Conservation (phyloP, 2,113 vertebrate species). For the Empidonax traillii region DNA sequence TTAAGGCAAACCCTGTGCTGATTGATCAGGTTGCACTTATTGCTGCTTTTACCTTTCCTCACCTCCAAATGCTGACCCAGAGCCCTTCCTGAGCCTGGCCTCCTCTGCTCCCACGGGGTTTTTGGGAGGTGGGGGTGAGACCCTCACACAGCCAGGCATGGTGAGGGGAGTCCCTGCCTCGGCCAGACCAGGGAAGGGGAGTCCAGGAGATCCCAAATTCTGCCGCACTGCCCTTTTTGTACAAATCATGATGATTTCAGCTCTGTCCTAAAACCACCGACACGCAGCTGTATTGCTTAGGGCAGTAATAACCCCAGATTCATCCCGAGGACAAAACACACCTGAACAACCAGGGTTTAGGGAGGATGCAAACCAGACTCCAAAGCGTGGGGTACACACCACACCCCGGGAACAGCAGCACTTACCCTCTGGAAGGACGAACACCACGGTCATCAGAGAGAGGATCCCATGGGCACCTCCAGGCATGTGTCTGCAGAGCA, state of each 20-base stretch:
- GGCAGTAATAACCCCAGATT: background rate
- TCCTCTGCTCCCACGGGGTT: accelerated
- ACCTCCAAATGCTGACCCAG: accelerated
- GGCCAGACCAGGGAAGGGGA: background rate
- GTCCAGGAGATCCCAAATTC: background rate
- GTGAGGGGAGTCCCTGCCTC: accelerated
- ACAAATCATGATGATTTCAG: accelerated
- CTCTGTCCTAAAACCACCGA: background rate
- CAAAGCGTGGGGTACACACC: accelerated
- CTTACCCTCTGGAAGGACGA: slow-evolving; percentile 52
- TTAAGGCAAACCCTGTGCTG: background rate
- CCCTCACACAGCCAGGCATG: accelerated
- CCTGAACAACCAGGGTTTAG: accelerated
- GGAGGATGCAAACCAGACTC: accelerated
- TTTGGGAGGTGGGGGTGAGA: background rate
- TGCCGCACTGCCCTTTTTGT: background rate
- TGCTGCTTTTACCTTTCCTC: background rate
- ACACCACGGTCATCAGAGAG: background rate
- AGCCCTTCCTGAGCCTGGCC: accelerated
- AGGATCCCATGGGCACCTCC: slow-evolving; percentile 28
- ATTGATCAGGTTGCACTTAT: background rate
- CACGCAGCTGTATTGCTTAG: accelerated
- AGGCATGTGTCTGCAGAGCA: background rate
- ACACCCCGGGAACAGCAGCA: background rate
- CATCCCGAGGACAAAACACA: background rate